A percentile compares a stretch with the other conserved stretches of the same genome.
These are phyloP conservation scores for Tiliqua scincoides DNA, from an alignment of 2,113 vertebrate genomes.

Conservation along the genomic window DNA sequence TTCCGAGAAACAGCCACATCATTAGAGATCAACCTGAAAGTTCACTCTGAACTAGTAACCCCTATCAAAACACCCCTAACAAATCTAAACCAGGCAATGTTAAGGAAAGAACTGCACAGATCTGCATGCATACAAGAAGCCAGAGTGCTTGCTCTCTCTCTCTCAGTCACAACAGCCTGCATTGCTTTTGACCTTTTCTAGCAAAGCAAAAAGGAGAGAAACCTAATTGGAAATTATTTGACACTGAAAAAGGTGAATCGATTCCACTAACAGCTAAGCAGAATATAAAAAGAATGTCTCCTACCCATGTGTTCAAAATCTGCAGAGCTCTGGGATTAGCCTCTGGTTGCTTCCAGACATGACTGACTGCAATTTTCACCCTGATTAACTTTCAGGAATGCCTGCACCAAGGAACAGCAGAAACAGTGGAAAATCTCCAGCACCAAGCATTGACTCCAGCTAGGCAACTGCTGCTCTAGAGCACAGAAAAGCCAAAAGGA, in stretches of 20 bases:
- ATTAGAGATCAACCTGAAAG: conserved; percentile 69
- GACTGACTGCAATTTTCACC: conserved; percentile 77
- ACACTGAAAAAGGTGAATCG: conserved; percentile 6
- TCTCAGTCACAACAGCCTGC: neutral
- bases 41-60: conserved; percentile 57
- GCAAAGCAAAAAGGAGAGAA: neutral
- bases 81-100: conserved; percentile 50
- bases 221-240: neutral
- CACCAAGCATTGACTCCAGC: neutral
- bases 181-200: neutral
- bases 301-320: conserved; percentile 56
- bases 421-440: conserved; percentile 41
- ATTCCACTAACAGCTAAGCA: conserved; percentile 48
- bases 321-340: conserved; percentile 61
- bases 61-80: conserved; percentile 51
- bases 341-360: conserved; percentile 72
- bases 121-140: neutral
- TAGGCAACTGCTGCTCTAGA: neutral
- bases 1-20: conserved; percentile 48
- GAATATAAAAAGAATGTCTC: conserved; percentile 54
- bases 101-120: neutral
- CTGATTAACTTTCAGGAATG: conserved; percentile 81
- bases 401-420: conserved; percentile 56
- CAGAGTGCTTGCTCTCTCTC: conserved; percentile 13
- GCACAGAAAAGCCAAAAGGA: neutral